Evolutionary conservation across 2,888 invertebrate species (phyloP), one percentile per base, ranked within the genome.

Genomic region (Volucella inanis): DNA sequence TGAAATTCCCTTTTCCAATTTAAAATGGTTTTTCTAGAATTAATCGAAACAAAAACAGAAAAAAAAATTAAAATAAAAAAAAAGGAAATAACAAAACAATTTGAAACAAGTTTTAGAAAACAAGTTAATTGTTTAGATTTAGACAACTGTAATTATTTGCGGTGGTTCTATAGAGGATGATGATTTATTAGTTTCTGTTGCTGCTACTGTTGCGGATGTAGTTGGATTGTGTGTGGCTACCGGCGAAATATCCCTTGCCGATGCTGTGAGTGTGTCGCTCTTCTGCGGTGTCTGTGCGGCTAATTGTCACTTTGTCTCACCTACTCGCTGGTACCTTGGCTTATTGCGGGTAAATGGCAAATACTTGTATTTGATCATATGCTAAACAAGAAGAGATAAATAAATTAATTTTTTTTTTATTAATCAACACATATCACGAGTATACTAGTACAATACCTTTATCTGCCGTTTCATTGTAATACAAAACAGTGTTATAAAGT

Each of bases 401-500:
- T 10, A 22, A 12, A 67, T 2, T 50, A 12, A 67, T 2, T 50
- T 43, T 15, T 52, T 2, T 50, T 43, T 15, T 52, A 22, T 65
- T 18, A 41, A 55, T 47, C 15, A 38, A n/a, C 12, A 59, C 10
- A 47, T 15, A 12, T n/a, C 0, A 22, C 2, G 1, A 31, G 10
- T 1, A 61, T 31, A n/a, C 12, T 1, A 12, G 2, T 14, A n/a
- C 41, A 78, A 94, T 93, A 98, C 98, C 96, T 97, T 99, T 90
- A 99, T 99, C 94, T 99, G 99, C 90, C 99, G 95, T 93, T 99
- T 99, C 99, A 99, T 99, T 78, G 99, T 99, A 91, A 99, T 97
- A 93, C 98, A 97, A 93, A 99, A 98, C 88, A 99, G 93, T 78
- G 99, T 98, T 91, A 99, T 97, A 93, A 99, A 99, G 93, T 99